These are phyloP conservation scores for Mimumesa dahlbomi DNA, from an alignment of 2,888 invertebrate species.

Conservation along the genomic window DNA sequence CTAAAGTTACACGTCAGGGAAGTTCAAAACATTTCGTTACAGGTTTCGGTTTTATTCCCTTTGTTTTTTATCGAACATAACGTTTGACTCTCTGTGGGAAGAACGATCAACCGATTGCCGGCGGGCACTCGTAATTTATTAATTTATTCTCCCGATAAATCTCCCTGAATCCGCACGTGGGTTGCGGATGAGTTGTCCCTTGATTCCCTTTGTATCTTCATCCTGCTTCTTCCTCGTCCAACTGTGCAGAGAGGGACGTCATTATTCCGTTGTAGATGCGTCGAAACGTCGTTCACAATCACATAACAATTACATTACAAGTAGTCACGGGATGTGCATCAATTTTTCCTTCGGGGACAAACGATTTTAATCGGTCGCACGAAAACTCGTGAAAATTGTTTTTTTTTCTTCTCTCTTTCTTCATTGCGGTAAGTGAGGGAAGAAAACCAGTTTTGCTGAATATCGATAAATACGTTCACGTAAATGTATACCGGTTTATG, in stretches of 20 bases:
- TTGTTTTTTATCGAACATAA: background rate
- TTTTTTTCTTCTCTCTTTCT: background rate
- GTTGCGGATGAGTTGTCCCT: conserved; percentile 52
- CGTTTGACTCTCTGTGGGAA: background rate
- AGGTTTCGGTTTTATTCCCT: no score
- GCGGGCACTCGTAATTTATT: conserved; percentile 58
- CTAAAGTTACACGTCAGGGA: background rate
- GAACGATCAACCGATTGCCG: background rate
- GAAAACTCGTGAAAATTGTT: no score
- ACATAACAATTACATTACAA: background rate
- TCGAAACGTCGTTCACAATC: conserved; percentile 1
- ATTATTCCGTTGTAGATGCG: conserved; percentile 37
- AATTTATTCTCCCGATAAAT: conserved; percentile 70
- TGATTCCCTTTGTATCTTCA: conserved; percentile 18
- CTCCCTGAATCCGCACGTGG: conserved; percentile 64
- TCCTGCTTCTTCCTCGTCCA: conserved; percentile 13
- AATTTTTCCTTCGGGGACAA: no score
- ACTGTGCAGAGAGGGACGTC: conserved; percentile 22
- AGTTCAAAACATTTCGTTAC: no score
- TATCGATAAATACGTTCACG: conserved; percentile 30
- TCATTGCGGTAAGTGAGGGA: background rate
- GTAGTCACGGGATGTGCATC: background rate
- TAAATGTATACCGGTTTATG: conserved; percentile 50
- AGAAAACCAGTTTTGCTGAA: conserved; percentile 50
- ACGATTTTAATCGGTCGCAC: no score